phyloP scores from a whole-genome alignment of 2,888 invertebrate species.

The Drosophila picticornis region DNA sequence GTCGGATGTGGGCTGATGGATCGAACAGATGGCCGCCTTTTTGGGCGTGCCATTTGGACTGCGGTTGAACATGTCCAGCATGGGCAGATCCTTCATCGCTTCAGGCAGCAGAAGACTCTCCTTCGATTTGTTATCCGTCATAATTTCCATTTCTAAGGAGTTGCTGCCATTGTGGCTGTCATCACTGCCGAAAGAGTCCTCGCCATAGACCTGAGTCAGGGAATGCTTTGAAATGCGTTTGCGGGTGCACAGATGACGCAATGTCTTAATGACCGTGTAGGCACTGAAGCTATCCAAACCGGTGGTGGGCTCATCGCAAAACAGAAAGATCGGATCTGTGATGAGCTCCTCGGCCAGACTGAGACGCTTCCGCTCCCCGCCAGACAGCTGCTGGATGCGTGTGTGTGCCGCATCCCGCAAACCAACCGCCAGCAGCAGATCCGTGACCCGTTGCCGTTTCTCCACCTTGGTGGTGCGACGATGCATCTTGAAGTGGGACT shows the following conservation, averaged over 20 bases:
- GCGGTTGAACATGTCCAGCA: constrained; percentile 70
- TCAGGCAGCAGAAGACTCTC: constrained; percentile 63
- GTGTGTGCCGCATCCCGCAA: constrained; percentile 90
- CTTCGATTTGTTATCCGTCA: constrained; percentile 42
- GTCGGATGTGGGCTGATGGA: constrained; percentile 96
- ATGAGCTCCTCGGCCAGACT: constrained; percentile 95
- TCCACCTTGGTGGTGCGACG: constrained; percentile 85
- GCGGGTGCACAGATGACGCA: constrained; percentile 87
- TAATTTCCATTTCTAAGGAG: constrained; percentile 83
- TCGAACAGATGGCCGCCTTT: constrained; percentile 93
- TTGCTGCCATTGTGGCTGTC: constrained; percentile 53
- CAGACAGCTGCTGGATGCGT: constrained; percentile 91
- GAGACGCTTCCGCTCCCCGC: constrained; percentile 94
- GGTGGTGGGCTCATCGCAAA: constrained; percentile 97
- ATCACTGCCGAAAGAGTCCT: constrained; percentile 71
- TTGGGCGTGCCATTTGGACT: constrained; percentile 71
- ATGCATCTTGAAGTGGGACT: constrained; percentile 93
- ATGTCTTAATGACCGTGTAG: constrained; percentile 90
- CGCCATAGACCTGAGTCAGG: constrained; percentile 76
- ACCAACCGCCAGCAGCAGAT: constrained; percentile 87
- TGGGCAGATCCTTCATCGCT: constrained; percentile 66
- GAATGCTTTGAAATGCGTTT: constrained; percentile 83
- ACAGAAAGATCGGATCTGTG: constrained; percentile 94
- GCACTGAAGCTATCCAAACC: constrained; percentile 96
- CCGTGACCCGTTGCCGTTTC: constrained; percentile 81